Base-by-base conservation (phyloP, 2,113 vertebrate genomes). In the Leptosomus discolor region DNA sequence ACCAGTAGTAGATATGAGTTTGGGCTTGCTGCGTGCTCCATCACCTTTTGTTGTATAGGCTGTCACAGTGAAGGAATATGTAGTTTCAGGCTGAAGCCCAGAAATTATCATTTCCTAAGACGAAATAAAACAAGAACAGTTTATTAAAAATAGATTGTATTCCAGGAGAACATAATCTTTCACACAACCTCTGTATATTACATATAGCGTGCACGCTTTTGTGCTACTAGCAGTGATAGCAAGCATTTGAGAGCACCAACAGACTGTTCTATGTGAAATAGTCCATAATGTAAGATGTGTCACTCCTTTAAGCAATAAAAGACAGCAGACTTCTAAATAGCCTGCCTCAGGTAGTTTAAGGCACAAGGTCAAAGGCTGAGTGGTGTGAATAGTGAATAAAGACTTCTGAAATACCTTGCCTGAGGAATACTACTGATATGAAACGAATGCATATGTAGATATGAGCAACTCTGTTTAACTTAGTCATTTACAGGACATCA, bases 41-140 rank as follows among this genome's bases (percentile, higher is more conserved):
- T 99, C 99, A n/a, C 99, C 99, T 98, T 99, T 99, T 13, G 99
- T 99, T 36, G 99, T 99, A 71, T 99, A 99, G 87, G 99, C 99
- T 92, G 99, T 99, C 88, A 99, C 99, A 6, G 99, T 99, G 58
- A 99, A 99, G 36, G 99, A 99, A 86, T 99, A 99, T 20, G 99
- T 99, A 23, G 99, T 99, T 98, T 99, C 99, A 97, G 99, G 99
- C 93, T 99, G 99, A 89, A 99, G 98, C 65, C 99, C 99, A 96
- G 99, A 98, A 98, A 99, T 99, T 95, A 99, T 97, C 99, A 99
- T 99, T 98, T 99, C 99, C 99, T 99, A 97, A 94, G 95, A 95
- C 46, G 39, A 98, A 96, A 98, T 50, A 96, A 89, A 20, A 65
- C 15, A 94, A 71, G 11, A 80, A 53, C 5, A 69, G n/a, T 36